phyloP scores from a whole-genome alignment of 2,797 vertebrate genomes.

The Gambusia yucatana region DNA sequence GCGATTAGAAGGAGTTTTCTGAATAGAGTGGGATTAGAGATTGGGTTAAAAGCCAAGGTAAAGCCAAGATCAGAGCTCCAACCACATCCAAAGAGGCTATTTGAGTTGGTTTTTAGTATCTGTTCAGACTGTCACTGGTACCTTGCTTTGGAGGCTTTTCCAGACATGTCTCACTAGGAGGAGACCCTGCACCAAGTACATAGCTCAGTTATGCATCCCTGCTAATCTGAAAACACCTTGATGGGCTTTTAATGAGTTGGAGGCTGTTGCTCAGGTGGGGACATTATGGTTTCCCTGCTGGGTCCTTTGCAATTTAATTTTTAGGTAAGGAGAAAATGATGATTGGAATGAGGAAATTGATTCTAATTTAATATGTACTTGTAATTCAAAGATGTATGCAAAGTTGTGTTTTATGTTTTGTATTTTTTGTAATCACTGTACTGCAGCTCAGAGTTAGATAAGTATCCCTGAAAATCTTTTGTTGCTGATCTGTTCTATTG shows the following conservation, averaged over 20 bases:
- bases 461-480: slow-evolving; percentile 39
- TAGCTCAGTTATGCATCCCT: neutral
- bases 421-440: neutral
- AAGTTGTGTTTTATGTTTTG: neutral
- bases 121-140: neutral
- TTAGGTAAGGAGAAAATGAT: neutral
- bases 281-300: neutral
- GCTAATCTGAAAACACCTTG: neutral
- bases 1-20: neutral
- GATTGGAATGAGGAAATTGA: neutral
- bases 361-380: neutral
- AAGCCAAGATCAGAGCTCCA: neutral
- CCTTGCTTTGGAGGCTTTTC: neutral
- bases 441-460: slow-evolving; percentile 39
- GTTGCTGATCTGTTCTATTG: slow-evolving; percentile 44
- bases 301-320: neutral
- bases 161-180: neutral
- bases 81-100: neutral
- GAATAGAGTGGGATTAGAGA: neutral
- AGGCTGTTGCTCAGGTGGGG: neutral
- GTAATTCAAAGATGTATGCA: neutral
- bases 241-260: neutral
- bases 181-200: neutral
- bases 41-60: neutral
- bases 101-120: neutral